Percentiles rank a stretch among this genome's conserved stretches.
Conservation (phyloP, 2,888 invertebrate genomes). For the Bembecia ichneumoniformis region DNA sequence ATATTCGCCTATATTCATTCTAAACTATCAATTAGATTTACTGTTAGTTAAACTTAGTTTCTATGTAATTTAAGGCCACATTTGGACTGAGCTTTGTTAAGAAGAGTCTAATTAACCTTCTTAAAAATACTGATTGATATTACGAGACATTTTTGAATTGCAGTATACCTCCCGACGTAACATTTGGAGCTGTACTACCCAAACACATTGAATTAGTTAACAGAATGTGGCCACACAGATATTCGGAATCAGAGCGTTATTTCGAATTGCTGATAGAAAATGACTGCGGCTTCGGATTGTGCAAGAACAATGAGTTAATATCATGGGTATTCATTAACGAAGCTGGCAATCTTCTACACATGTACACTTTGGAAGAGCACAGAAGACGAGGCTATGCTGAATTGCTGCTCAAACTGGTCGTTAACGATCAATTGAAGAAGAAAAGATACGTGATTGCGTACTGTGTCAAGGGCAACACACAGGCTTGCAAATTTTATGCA, state of each 20-base stretch:
- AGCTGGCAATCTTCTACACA: constrained; percentile 17
- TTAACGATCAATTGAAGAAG: constrained; percentile 5
- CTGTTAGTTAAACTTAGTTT: no score
- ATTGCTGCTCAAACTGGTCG: constrained; percentile 9
- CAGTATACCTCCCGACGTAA: background rate
- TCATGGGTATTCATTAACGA: constrained; percentile 21
- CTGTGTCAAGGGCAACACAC: constrained; percentile 7
- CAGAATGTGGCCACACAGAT: background rate
- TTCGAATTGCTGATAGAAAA: constrained; percentile 14
- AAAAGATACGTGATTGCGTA: constrained; percentile 9
- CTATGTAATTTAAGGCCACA: no score
- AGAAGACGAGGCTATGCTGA: constrained; percentile 15
- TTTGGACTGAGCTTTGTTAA: no score
- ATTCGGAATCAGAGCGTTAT: constrained; percentile 7
- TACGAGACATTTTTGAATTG: background rate
- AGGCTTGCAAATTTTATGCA: constrained; percentile 9
- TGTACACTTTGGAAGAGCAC: constrained; percentile 16
- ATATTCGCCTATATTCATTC: no score
- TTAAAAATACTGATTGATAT: no score
- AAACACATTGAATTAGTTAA: background rate
- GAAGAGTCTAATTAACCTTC: no score
- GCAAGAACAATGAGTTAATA: constrained; percentile 12
- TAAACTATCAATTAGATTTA: no score
- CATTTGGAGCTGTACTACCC: background rate
- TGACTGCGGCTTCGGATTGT: constrained; percentile 18